These are phyloP conservation scores for Hippopotamus amphibius DNA, from an alignment of 2,113 vertebrate species.

Conservation along the genomic window DNA sequence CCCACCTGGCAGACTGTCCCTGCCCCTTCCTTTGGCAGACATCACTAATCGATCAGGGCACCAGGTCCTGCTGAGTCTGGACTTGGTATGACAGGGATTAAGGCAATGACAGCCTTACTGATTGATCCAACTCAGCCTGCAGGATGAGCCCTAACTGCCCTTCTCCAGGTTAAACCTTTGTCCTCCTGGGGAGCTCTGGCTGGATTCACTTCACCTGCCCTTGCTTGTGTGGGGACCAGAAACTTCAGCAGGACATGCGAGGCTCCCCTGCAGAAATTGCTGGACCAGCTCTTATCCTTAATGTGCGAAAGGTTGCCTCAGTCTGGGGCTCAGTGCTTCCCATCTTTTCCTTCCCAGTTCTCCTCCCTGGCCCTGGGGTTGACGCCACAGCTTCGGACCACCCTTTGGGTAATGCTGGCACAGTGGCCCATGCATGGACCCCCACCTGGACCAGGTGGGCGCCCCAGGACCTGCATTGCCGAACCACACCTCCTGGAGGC, in stretches of 20 bases:
- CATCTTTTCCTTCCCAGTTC: neutral
- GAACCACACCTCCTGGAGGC: neutral
- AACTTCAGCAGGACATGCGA: rapidly evolving
- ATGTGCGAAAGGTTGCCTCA: rapidly evolving
- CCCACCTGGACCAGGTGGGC: neutral
- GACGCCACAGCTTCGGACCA: rapidly evolving
- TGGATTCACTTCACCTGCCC: too few relatives aligned
- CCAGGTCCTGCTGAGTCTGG: neutral
- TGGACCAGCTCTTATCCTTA: rapidly evolving
- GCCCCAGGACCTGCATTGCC: rapidly evolving
- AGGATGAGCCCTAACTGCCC: too few relatives aligned
- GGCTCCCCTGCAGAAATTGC: neutral
- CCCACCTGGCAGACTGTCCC: neutral
- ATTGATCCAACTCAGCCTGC: rapidly evolving
- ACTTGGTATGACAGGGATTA: too few relatives aligned
- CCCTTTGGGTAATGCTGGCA: neutral
- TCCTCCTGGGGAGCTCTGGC: neutral
- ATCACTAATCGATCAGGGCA: neutral
- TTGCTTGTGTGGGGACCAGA: neutral
- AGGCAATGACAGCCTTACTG: neutral
- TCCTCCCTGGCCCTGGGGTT: too few relatives aligned
- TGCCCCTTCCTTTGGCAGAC: neutral
- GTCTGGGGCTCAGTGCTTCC: neutral
- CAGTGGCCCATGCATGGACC: rapidly evolving
- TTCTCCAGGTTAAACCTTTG: neutral